phyloP scores from a whole-genome alignment of 2,888 invertebrate genomes.

The Drosophila neoperkinsi region DNA sequence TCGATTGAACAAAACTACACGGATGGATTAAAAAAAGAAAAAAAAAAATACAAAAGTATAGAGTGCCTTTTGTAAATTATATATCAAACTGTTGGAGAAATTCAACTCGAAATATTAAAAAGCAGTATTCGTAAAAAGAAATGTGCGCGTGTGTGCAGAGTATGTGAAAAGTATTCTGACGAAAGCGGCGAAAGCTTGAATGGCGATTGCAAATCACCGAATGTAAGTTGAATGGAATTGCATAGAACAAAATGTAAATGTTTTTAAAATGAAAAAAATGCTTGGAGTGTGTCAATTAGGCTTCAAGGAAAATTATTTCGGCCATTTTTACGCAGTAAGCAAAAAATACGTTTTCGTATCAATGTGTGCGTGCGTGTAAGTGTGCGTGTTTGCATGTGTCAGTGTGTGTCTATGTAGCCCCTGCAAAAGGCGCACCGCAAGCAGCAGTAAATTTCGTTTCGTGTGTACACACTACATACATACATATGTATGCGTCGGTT shows the following conservation, averaged over 20 bases:
- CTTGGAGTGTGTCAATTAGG: constrained; percentile 25
- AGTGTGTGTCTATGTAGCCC: constrained; percentile 31
- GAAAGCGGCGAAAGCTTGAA: constrained; percentile 56
- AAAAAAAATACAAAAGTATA: constrained; percentile 13
- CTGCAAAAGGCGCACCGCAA: constrained; percentile 59
- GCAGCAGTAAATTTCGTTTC: constrained; percentile 67
- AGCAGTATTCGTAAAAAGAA: constrained; percentile 30
- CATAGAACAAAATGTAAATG: constrained; percentile 26
- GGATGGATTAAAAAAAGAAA: constrained; percentile 31
- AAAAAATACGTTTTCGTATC: constrained; percentile 38
- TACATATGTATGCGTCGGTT: constrained; percentile 39
- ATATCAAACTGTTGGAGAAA: constrained; percentile 31
- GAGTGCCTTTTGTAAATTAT: constrained; percentile 44
- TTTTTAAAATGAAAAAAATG: constrained; percentile 32
- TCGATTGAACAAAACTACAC: constrained; percentile 40
- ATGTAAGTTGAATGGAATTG: constrained; percentile 52
- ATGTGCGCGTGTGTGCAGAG: constrained; percentile 44
- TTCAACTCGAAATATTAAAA: constrained; percentile 9
- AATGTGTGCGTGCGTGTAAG: constrained; percentile 13
- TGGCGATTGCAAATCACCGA: constrained; percentile 35
- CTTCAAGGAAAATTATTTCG: constrained; percentile 46
- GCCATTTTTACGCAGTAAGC: constrained; percentile 63
- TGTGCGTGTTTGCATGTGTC: constrained; percentile 15
- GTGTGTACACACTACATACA: constrained; percentile 42
- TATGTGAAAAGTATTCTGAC: constrained; percentile 50